Base-by-base conservation (phyloP, 2,888 invertebrate genomes). In the Epirrita christyi region DNA sequence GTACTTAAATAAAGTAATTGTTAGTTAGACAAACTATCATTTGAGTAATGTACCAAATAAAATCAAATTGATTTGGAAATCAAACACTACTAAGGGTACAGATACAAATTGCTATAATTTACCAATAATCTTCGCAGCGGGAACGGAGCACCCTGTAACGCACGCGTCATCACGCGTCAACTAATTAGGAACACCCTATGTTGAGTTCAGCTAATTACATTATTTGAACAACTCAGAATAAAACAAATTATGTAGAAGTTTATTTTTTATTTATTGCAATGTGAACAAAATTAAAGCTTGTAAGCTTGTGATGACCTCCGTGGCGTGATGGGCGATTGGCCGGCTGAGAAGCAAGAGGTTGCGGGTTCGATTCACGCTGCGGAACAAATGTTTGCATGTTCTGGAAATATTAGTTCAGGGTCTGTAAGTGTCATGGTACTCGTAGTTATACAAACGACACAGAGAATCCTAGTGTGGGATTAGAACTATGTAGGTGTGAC, bases 121-220 rank as follows among this genome's bases (percentile, higher is more conserved):
- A 49, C 50, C 61, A 63, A 67, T 71, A 66, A 60, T 53, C 44
- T 47, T 45, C 70, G 6, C 70, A 69, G 69, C 67, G 60, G 67
- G 70, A 13, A 29, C 10, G 32, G 10, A 32, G 10, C 49, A 42
- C 37, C 28, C 32, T 41, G 11, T 49, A 49, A 11, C 32, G 37
- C 51, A 51, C 50, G 50, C 50, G 50, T 21, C 28, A 51, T 28
- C 43, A 51, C 50, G 50, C 50, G 50, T 11, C 28, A 51, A 4
- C 37, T 51, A 43, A 51, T 44, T 44, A 42, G 44, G 52, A 57
- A 40, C 68, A 63, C 63, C 63, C 62, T 61, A 61, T 59, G 50
- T 36, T 11, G 36, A 6, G 45, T n/a, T 32, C 7, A 28, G 27
- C n/a, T 28, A 45, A 45, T 45, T 34, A 45, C 8, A 14, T 34